Evolutionary conservation across 1,140 invertebrate species (phyloP).

Genomic region (Drosophila navojoa): DNA sequence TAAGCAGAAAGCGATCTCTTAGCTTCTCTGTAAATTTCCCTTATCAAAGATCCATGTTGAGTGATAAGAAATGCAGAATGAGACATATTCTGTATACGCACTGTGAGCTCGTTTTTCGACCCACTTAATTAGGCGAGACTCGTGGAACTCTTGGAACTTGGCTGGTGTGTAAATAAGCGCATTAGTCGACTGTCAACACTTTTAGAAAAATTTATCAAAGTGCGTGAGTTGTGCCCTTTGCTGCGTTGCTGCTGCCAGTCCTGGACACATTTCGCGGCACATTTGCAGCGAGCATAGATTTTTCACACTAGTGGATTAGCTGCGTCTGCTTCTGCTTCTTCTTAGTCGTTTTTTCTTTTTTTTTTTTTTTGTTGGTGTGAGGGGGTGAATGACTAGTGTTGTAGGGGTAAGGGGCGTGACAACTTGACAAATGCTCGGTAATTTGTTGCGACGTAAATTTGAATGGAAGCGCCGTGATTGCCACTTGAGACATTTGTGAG

Average conservation of each 20-base stretch:
- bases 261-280: conserved; percentile 70
- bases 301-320: conserved; percentile 70
- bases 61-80: not conserved
- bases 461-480: conserved; percentile 83
- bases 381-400: not conserved
- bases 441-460: conserved; percentile 83
- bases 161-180: conserved; percentile 32
- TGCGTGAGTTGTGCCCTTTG: conserved; percentile 25
- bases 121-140: conserved; percentile 26
- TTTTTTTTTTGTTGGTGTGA: not conserved
- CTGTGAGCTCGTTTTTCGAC: not conserved
- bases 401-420: conserved; percentile 36
- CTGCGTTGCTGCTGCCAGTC: not conserved
- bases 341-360: too few relatives aligned
- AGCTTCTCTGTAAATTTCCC: too few relatives aligned
- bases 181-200: conserved; percentile 69
- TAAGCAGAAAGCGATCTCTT: too few relatives aligned
- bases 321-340: not conserved
- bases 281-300: conserved; percentile 75
- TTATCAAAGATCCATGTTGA: not conserved
- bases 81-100: not conserved
- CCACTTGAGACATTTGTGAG: conserved; percentile 83
- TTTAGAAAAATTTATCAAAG: conserved; percentile 62
- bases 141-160: conserved; percentile 33
- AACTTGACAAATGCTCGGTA: conserved; percentile 82